Base-by-base conservation (phyloP, 2,113 vertebrate genomes). In the Menura novaehollandiae region DNA sequence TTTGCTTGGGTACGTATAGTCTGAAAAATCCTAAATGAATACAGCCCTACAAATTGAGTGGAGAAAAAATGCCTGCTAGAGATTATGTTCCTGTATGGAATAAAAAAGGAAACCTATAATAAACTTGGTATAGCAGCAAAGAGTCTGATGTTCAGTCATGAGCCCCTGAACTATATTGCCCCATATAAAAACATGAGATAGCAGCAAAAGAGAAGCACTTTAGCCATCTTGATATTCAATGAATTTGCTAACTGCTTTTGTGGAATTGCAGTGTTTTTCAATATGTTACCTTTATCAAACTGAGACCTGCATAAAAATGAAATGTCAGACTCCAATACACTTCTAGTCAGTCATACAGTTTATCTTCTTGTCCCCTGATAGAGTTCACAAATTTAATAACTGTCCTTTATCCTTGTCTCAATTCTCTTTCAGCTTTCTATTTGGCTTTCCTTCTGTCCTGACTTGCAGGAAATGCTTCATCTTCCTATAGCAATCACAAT, bases 351-450 rank as follows among this genome's bases (percentile, higher is more conserved):
- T 93, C 95, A 94, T 52, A 91, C 33, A 96, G 96, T 98, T 98
- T 98, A 98, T 98, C 98, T 98, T 97, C 96, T 94, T 97, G 95
- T 97, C 95, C 97, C 82, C 93, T 95, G 95, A 97, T 97, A 97
- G 96, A 97, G 96, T 97, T 98, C 97, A 97, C 97, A 97, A 97
- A 98, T 98, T 98, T 98, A 98, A 98, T 98, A 98, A 98, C 96
- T 97, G 96, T 93, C 93, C 96, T 98, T 98, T 98, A 97, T 98
- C 94, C 94, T 96, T 81, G 89, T 94, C 96, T 97, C 96, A 93
- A 78, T 97, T 97, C 92, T 94, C 66, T 97, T 98, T 97, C 91
- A 95, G 95, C 67, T 93, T 97, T 85, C 96, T 96, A 93, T 97
- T 97, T 96, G 89, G 63, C 68, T 91, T 96, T 91, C 58, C 52